Evolutionary conservation across 2,797 vertebrate genomes (phyloP).

Genomic region (Erpetoichthys calabaricus): DNA sequence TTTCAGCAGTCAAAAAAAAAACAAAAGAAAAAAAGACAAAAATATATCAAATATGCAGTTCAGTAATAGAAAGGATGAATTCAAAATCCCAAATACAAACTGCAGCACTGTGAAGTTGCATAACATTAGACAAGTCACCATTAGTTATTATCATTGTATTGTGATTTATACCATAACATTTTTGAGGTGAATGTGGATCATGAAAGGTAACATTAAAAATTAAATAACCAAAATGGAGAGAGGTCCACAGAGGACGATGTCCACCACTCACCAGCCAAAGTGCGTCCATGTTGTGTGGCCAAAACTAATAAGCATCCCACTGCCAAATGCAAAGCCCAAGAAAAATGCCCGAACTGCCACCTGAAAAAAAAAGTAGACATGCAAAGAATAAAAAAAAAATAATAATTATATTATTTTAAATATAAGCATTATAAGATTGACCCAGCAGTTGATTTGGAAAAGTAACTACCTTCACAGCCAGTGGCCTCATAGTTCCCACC

Average conservation of each 20-base stretch:
- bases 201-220: not conserved
- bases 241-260: not conserved
- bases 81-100: too few relatives aligned
- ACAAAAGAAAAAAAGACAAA: too few relatives aligned
- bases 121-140: too few relatives aligned
- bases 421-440: too few relatives aligned
- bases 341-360: constrained; percentile 84
- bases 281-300: constrained; percentile 79
- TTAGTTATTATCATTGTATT: too few relatives aligned
- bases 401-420: not conserved
- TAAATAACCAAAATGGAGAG: not conserved
- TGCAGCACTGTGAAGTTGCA: too few relatives aligned
- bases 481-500: too few relatives aligned
- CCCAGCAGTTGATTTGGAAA: too few relatives aligned
- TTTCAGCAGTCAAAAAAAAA: too few relatives aligned
- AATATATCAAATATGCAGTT: too few relatives aligned
- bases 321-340: constrained; percentile 81
- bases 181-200: not conserved
- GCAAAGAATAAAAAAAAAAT: not conserved
- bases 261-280: constrained; percentile 76
- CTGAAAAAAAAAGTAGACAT: constrained; percentile 30
- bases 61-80: too few relatives aligned
- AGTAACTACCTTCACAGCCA: too few relatives aligned
- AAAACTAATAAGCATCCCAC: constrained; percentile 71
- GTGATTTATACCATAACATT: not conserved